These are phyloP conservation scores for Idaea straminata DNA, from an alignment of 2,888 invertebrate genomes.

Conservation along the genomic window DNA sequence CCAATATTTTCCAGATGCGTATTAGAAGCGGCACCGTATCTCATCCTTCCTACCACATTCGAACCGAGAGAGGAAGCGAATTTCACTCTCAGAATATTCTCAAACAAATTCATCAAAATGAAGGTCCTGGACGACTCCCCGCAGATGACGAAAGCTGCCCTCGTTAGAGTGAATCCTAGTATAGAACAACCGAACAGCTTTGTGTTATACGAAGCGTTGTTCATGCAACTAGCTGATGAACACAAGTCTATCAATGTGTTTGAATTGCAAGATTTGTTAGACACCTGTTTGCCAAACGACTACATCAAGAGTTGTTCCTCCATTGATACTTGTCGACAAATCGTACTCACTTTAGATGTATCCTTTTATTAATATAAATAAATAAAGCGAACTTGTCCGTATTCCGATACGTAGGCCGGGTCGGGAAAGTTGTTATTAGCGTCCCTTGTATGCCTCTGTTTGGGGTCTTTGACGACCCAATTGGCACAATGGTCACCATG, in stretches of 20 bases:
- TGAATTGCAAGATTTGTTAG: slow-evolving; percentile 93
- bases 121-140: slow-evolving; percentile 86
- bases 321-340: slow-evolving; percentile 94
- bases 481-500: too few species aligned
- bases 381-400: too few species aligned
- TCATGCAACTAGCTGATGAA: slow-evolving; percentile 93
- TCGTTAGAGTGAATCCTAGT: slow-evolving; percentile 87
- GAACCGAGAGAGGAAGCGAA: slow-evolving; percentile 94
- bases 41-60: slow-evolving; percentile 94
- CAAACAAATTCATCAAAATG: slow-evolving; percentile 87
- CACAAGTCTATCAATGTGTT: slow-evolving; percentile 94
- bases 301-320: slow-evolving; percentile 97
- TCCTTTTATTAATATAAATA: slow-evolving; percentile 68
- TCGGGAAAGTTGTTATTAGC: too few species aligned
- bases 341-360: slow-evolving; percentile 93
- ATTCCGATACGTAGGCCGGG: too few species aligned
- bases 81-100: slow-evolving; percentile 91
- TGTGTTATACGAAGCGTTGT: slow-evolving; percentile 93
- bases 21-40: slow-evolving; percentile 89
- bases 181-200: slow-evolving; percentile 85
- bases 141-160: slow-evolving; percentile 84
- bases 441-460: too few species aligned
- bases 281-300: slow-evolving; percentile 95
- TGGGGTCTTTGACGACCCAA: too few species aligned
- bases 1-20: slow-evolving; percentile 81